A percentile compares a stretch with the other conserved stretches of the same genome.
Conservation (phyloP, 1,140 invertebrate genomes). For the Tetragonula clypearis region DNA sequence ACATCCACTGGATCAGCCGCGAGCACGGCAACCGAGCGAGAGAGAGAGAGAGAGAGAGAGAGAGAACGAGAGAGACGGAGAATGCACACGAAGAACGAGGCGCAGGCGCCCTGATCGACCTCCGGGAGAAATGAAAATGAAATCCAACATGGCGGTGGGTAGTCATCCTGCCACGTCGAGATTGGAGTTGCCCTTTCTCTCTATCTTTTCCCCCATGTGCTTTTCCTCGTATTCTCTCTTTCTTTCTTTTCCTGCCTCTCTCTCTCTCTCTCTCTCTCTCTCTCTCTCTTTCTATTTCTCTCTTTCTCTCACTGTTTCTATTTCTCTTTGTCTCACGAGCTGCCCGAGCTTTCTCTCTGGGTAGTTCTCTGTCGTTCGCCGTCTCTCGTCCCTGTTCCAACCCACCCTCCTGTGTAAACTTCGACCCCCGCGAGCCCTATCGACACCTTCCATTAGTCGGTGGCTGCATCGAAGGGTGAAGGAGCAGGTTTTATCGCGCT, state of each 20-base stretch:
- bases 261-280: not conserved
- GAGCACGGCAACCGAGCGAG: too few relatives aligned
- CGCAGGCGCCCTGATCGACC: constrained; percentile 34
- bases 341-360: not conserved
- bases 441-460: constrained; percentile 72
- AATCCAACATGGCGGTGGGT: constrained; percentile 54
- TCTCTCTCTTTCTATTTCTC: not conserved
- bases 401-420: constrained; percentile 60
- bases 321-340: too few relatives aligned
- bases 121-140: constrained; percentile 64
- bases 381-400: constrained; percentile 16
- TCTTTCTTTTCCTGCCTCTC: not conserved
- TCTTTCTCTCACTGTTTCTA: too few relatives aligned
- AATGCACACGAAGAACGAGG: not conserved
- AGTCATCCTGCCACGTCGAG: constrained; percentile 56
- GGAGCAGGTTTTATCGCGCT: constrained; percentile 60
- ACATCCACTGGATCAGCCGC: too few relatives aligned
- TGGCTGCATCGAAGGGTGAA: constrained; percentile 59
- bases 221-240: not conserved
- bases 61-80: not conserved
- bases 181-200: constrained; percentile 56
- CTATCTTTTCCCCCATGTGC: constrained; percentile 16
- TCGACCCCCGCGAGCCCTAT: constrained; percentile 63
- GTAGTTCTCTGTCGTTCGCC: not conserved
- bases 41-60: too few relatives aligned